Evolutionary conservation across 2,113 vertebrate genomes (phyloP).

Genomic region (Mormoops blainvillei): DNA sequence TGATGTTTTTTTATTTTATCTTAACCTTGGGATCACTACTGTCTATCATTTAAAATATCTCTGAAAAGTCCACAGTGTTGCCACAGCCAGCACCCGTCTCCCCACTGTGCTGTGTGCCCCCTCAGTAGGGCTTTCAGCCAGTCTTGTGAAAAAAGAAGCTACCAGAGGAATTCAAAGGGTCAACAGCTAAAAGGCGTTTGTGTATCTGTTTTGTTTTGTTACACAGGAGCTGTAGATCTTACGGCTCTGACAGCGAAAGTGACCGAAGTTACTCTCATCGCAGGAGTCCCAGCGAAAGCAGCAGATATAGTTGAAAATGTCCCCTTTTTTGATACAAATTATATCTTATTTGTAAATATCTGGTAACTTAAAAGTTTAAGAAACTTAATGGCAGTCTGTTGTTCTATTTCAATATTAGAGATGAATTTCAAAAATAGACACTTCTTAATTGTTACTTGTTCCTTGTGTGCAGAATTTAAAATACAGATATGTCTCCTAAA

Average conservation of each 20-base stretch:
- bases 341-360: conserved; percentile 63
- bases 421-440: conserved; percentile 41
- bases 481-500: conserved; percentile 23
- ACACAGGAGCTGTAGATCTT: conserved; percentile 83
- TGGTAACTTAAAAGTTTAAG: conserved; percentile 41
- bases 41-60: neutral
- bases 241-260: conserved; percentile 88
- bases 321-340: neutral
- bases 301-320: conserved; percentile 87
- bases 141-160: neutral
- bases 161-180: neutral
- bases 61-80: neutral
- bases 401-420: conserved; percentile 46
- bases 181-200: neutral
- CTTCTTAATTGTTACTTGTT: neutral
- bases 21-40: neutral
- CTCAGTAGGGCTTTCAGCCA: neutral
- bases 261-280: conserved; percentile 90
- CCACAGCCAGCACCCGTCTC: neutral
- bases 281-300: conserved; percentile 92
- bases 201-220: neutral
- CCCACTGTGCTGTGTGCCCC: neutral
- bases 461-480: conserved; percentile 28
- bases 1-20: neutral
- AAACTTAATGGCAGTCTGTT: conserved; percentile 49